Base-by-base conservation (phyloP, 2,113 vertebrate genomes). In the Tamias sibiricus region DNA sequence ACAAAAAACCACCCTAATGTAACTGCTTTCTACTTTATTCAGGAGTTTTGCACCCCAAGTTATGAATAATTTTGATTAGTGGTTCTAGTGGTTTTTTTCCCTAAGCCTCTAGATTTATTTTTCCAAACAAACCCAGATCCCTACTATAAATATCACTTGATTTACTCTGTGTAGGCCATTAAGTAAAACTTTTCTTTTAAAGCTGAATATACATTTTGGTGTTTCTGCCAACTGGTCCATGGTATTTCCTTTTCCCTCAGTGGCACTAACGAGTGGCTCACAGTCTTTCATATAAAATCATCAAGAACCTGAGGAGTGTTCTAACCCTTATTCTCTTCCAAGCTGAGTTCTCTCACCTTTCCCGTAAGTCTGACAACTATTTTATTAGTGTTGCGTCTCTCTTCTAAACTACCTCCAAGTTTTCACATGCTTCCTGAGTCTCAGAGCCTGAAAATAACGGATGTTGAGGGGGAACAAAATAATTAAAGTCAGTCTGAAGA, bases 321-420 rank as follows among this genome's bases (percentile, higher is more conserved):
- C 72, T 71, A 24, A 76, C 44, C 47, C 44, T 95, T 37, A 84
- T 76, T 95, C 76, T 81, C 80, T 62, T 89, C 95, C 74, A 80
- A 80, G 37, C 76, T 28, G 17, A 71, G 32, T 68, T 72, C 80
- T 95, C 80, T 87, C 84, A 74, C 71, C 76, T 91, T 76, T 93
- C 94, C 76, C 42, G 0, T 7, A 76, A 83, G 22, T 54, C 80
- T 87, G 76, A 95, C 66, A 81, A 87, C 83, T 81, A 64, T 84
- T 95, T 93, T 83, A 92, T 95, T 92, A 85, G 90, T 49, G 83
- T 83, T 32, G n/a, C 7, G 10, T 80, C 84, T 90, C 57, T 75
- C 69, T 92, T 95, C n/a, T 40, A 90, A 94, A 92, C 42, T 37
- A 71, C 28, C 49, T 91, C 84, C 40, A 93, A 62, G 57, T 54